Evolutionary conservation across 2,113 vertebrate species (phyloP).

Genomic region (Spheniscus mendiculus): DNA sequence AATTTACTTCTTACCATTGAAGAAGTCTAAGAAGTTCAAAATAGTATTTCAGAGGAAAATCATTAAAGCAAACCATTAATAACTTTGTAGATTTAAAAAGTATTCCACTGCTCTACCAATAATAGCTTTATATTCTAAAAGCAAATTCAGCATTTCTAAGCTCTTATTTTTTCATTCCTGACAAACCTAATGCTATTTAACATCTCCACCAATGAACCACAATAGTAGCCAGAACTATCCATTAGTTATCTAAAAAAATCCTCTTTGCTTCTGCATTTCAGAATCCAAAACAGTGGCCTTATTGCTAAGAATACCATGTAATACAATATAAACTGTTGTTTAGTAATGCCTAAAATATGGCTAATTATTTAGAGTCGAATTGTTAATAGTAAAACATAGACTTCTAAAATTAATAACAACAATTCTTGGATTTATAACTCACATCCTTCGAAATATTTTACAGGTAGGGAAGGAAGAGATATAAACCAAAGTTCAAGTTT

Average conservation of each 20-base stretch:
- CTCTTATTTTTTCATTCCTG: neutral
- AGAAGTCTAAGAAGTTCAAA: conserved; percentile 30
- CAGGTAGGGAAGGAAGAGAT: neutral
- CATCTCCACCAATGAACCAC: neutral
- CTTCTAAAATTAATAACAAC: neutral
- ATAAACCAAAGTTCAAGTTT: neutral
- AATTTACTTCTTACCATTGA: conserved; percentile 44
- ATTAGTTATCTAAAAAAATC: neutral
- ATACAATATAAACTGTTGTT: neutral
- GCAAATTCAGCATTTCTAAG: neutral
- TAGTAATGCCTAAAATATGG: neutral
- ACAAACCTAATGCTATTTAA: neutral
- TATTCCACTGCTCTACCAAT: neutral
- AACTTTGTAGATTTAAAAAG: neutral
- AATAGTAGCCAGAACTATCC: neutral
- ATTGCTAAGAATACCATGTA: neutral
- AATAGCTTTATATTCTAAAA: neutral
- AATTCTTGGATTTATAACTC: neutral
- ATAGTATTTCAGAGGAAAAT: neutral
- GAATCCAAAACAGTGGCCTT: neutral
- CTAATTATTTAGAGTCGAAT: neutral
- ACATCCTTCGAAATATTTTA: neutral
- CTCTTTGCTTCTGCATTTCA: neutral
- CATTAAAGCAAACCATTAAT: neutral
- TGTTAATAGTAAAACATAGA: neutral